These are phyloP conservation scores for Stegodyphus mimosarum DNA, from an alignment of 1,140 invertebrate species.

Conservation along the genomic window DNA sequence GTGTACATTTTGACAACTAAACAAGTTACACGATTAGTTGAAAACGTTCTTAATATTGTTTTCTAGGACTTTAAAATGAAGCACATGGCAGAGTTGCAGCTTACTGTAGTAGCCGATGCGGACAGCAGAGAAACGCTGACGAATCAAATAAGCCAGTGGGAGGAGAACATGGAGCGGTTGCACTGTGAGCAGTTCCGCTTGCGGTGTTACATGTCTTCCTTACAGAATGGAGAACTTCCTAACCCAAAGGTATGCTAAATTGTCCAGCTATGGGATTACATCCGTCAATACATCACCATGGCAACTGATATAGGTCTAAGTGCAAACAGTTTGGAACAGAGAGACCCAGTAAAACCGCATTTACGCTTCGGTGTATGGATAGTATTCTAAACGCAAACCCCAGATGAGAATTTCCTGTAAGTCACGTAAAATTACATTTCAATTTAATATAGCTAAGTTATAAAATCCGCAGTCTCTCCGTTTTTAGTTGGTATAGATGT, in stretches of 20 bases:
- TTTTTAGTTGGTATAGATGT: too few relatives aligned
- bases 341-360: too few relatives aligned
- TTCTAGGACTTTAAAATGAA: conserved; percentile 92
- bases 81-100: conserved; percentile 96
- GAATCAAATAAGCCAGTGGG: conserved; percentile 93
- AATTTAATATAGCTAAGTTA: too few relatives aligned
- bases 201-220: conserved; percentile 95
- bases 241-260: conserved; percentile 87
- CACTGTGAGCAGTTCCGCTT: conserved; percentile 97
- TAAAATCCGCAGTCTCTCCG: too few relatives aligned
- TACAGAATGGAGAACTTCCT: conserved; percentile 94
- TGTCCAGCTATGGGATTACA: neutral
- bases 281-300: too few relatives aligned
- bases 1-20: too few relatives aligned
- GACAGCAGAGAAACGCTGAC: conserved; percentile 91
- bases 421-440: too few relatives aligned
- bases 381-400: too few relatives aligned
- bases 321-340: too few relatives aligned
- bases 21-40: neutral
- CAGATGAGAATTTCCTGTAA: too few relatives aligned
- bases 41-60: neutral
- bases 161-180: conserved; percentile 94
- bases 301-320: too few relatives aligned
- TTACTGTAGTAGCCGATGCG: conserved; percentile 91
- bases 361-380: too few relatives aligned